Percentiles rank a stretch among this genome's conserved stretches.
These are phyloP conservation scores for Meteorus colon DNA, from an alignment of 2,888 invertebrate species.

Conservation along the genomic window DNA sequence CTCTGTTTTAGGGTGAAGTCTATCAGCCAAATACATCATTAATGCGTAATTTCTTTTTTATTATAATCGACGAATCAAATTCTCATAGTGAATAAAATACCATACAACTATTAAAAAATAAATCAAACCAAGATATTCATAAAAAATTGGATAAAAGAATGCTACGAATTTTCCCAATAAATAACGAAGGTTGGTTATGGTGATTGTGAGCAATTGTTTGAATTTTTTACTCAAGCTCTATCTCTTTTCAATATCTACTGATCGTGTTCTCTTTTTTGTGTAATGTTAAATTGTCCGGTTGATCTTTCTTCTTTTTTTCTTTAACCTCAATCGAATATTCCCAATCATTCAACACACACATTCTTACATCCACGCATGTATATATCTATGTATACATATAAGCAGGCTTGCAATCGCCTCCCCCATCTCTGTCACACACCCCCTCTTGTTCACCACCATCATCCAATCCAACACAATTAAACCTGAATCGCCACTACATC, in stretches of 20 bases:
- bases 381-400: neutral
- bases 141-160: neutral
- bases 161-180: neutral
- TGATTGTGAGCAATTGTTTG: conserved; percentile 15
- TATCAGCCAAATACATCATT: neutral
- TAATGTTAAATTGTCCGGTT: conserved; percentile 11
- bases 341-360: neutral
- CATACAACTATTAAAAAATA: neutral
- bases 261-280: conserved; percentile 2
- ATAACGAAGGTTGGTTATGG: conserved; percentile 7
- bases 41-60: neutral
- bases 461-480: conserved; percentile 10
- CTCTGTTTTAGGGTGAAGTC: conserved; percentile 9
- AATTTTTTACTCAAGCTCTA: neutral
- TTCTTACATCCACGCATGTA: neutral
- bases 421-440: neutral
- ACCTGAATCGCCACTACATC: neutral
- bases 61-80: neutral
- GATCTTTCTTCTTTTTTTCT: conserved; percentile 5
- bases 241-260: neutral
- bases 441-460: neutral
- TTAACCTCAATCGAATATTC: conserved; percentile 7
- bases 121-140: neutral
- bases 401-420: neutral
- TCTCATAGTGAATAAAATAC: neutral